phyloP scores from a whole-genome alignment of 64 coral and sea anemone genomes.

The Platygyra sinensis region DNA sequence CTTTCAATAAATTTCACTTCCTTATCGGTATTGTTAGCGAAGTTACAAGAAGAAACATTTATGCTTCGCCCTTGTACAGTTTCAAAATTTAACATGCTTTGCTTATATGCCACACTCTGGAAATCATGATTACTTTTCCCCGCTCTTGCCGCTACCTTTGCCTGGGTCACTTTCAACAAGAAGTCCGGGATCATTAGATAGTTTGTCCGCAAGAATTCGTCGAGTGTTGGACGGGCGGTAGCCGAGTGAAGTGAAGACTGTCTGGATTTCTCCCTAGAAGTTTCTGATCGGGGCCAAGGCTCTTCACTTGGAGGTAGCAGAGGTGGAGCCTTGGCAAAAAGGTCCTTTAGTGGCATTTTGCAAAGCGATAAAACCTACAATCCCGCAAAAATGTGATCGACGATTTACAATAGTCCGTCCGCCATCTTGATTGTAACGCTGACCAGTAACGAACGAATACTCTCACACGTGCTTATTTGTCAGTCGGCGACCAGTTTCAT shows the following conservation, averaged over 20 bases:
- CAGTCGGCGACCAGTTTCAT: constrained; percentile 2
- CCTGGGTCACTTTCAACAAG: constrained; percentile 4
- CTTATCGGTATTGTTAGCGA: neutral
- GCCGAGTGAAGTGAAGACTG: constrained; percentile 58
- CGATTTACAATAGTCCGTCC: neutral
- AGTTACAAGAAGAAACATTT: neutral
- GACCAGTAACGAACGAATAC: constrained; percentile 9
- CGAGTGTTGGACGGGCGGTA: constrained; percentile 53
- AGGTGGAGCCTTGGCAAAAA: constrained; percentile 51
- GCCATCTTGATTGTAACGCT: constrained; percentile 51
- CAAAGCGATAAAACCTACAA: neutral
- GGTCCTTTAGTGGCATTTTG: constrained; percentile 57
- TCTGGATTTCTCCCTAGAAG: neutral
- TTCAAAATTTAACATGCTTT: neutral
- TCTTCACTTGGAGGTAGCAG: constrained; percentile 47
- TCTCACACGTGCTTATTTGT: constrained; percentile 27
- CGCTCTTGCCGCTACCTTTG: neutral
- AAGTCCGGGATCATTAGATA: constrained; percentile 60
- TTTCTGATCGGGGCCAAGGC: constrained; percentile 31
- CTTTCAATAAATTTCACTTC: neutral
- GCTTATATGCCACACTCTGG: neutral
- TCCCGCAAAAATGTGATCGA: neutral
- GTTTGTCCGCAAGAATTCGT: constrained; percentile 65
- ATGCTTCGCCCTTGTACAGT: neutral
- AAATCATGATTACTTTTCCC: neutral